Evolutionary conservation across 2,888 invertebrate genomes (phyloP).

Genomic region (Protonemura montana): DNA sequence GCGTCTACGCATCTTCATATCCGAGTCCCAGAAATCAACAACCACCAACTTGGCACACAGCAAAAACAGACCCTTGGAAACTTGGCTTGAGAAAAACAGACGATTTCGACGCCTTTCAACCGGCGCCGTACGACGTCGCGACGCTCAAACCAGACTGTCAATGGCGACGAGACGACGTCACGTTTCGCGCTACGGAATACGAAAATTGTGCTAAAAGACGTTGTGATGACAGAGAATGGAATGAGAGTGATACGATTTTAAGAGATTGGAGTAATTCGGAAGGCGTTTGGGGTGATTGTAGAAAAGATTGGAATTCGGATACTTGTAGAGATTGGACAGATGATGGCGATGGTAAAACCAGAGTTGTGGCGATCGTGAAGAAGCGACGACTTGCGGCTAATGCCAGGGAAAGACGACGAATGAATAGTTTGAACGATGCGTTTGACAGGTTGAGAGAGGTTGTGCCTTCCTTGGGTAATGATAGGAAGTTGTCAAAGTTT

Average conservation of each 20-base stretch:
- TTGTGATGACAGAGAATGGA: not conserved
- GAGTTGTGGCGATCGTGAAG: slow-evolving; percentile 66
- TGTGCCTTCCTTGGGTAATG: slow-evolving; percentile 73
- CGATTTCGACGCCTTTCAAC: not conserved
- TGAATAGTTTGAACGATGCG: slow-evolving; percentile 79
- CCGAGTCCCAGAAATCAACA: not conserved
- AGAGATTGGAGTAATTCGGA: no score
- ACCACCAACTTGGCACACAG: not conserved
- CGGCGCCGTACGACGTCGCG: not conserved
- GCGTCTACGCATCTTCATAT: slow-evolving; percentile 45
- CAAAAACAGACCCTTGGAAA: not conserved
- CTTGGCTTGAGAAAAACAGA: not conserved
- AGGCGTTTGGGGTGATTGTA: not conserved
- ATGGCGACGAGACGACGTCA: not conserved
- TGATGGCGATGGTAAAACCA: slow-evolving; percentile 56
- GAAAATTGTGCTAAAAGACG: no score
- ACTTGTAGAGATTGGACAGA: not conserved
- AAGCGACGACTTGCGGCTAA: slow-evolving; percentile 75
- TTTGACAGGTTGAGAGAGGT: slow-evolving; percentile 77
- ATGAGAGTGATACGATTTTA: not conserved
- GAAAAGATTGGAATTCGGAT: not conserved
- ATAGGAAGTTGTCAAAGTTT: slow-evolving; percentile 77
- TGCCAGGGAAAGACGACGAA: slow-evolving; percentile 75
- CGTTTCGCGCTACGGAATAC: no score
- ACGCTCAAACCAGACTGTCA: not conserved